phyloP scores from a whole-genome alignment of 2,797 vertebrate species.

The Helarctos malayanus region DNA sequence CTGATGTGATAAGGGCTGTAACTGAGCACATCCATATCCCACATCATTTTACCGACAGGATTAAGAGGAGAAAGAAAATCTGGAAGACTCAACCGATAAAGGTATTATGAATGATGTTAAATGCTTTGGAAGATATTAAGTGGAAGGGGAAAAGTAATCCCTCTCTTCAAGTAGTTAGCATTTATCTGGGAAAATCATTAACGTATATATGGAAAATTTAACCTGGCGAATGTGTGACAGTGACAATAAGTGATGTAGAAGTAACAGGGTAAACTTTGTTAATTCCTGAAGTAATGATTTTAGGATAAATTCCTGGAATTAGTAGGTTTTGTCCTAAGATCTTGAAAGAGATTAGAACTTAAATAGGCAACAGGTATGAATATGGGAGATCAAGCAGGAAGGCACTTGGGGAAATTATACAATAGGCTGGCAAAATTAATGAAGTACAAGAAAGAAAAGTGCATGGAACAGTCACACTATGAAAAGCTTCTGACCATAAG shows the following conservation, averaged over 20 bases:
- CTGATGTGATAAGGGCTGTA: background rate
- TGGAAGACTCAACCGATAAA: slow-evolving; percentile 5
- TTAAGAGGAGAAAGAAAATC: slow-evolving; percentile 30
- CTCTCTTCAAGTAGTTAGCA: slow-evolving; percentile 5
- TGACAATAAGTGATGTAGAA: background rate
- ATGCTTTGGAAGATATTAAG: background rate
- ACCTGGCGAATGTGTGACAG: background rate
- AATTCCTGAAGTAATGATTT: slow-evolving; percentile 6
- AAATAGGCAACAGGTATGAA: background rate
- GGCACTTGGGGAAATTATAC: background rate
- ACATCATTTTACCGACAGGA: background rate
- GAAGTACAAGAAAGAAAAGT: background rate
- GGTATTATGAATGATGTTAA: background rate
- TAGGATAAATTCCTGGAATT: slow-evolving; percentile 20
- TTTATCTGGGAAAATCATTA: background rate
- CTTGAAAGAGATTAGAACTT: slow-evolving; percentile 36
- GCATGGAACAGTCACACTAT: background rate
- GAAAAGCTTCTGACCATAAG: background rate
- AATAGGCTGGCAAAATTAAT: background rate
- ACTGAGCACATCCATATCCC: background rate
- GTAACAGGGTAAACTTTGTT: background rate
- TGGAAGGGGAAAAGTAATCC: background rate
- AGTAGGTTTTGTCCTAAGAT: slow-evolving; percentile 12
- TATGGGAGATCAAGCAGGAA: background rate
- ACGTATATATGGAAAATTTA: background rate